Conservation (phyloP, 1,140 invertebrate species). For the Harpegnathos saltator region DNA sequence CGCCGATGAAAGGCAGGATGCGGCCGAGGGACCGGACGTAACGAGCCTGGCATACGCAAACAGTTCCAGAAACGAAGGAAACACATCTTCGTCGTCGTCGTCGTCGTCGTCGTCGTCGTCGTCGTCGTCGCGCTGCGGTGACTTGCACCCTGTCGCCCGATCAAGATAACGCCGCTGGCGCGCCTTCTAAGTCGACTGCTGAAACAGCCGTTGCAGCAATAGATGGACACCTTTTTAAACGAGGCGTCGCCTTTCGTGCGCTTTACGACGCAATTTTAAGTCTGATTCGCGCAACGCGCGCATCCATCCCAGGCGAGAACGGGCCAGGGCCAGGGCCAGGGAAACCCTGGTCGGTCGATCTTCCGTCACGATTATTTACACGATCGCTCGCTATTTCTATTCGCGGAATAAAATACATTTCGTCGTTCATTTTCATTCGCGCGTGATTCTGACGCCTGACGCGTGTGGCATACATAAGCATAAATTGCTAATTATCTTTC, state of each 20-base stretch:
- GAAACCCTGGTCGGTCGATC: too few relatives aligned
- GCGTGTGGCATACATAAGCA: too few relatives aligned
- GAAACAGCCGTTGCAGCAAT: slow-evolving; percentile 1
- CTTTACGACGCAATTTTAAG: not conserved
- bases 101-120: slow-evolving; percentile 48
- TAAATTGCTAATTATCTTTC: too few relatives aligned
- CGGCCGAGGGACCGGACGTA: slow-evolving; percentile 79
- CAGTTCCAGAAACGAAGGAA: slow-evolving; percentile 83
- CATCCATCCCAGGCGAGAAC: too few relatives aligned
- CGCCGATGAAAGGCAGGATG: slow-evolving; percentile 73
- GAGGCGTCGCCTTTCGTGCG: not conserved
- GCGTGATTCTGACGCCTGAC: too few relatives aligned
- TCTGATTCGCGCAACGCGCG: not conserved
- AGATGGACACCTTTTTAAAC: not conserved
- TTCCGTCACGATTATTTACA: too few relatives aligned
- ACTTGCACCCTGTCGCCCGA: slow-evolving; percentile 44
- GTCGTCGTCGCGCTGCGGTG: slow-evolving; percentile 37
- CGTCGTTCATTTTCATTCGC: too few relatives aligned
- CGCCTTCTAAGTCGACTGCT: not conserved
- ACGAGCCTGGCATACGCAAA: slow-evolving; percentile 78
- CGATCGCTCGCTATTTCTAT: too few relatives aligned
- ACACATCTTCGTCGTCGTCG: slow-evolving; percentile 69
- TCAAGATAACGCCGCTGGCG: slow-evolving; percentile 61
- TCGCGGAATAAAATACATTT: too few relatives aligned
- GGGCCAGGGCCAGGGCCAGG: too few relatives aligned